phyloP scores from a whole-genome alignment of 2,113 vertebrate genomes.

The Dipodomys spectabilis region DNA sequence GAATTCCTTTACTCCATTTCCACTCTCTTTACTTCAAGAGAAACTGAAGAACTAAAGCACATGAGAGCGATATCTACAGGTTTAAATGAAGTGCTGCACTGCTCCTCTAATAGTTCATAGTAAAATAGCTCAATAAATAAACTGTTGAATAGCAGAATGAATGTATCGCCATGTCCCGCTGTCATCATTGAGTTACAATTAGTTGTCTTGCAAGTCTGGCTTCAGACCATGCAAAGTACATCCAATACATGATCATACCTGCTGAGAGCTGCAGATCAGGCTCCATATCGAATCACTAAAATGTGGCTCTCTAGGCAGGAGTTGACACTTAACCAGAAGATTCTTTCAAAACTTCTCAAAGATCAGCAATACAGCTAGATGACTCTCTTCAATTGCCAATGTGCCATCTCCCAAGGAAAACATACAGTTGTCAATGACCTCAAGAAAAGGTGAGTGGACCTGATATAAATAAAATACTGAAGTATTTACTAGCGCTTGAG shows the following conservation, averaged over 20 bases:
- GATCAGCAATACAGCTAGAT: neutral
- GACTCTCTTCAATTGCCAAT: neutral
- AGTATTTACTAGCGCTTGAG: constrained; percentile 70
- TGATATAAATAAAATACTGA: constrained; percentile 70
- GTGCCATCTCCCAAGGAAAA: neutral
- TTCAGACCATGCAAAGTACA: neutral
- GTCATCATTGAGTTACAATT: neutral
- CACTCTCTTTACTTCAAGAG: neutral
- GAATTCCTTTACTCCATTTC: neutral
- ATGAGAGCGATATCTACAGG: neutral
- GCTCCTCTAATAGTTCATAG: neutral
- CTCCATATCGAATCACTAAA: neutral
- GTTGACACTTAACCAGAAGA: neutral
- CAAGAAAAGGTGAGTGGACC: constrained; percentile 30
- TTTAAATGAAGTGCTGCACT: neutral
- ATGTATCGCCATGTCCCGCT: neutral
- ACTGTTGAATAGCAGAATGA: neutral
- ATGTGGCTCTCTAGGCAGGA: neutral
- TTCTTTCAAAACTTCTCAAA: neutral
- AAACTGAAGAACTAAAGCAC: neutral
- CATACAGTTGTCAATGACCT: neutral
- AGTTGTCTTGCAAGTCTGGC: neutral
- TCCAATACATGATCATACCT: neutral
- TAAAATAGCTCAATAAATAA: constrained; percentile 14
- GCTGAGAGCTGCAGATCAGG: neutral